Conservation (phyloP, 2,888 invertebrate genomes). For the Andricus curvator region DNA sequence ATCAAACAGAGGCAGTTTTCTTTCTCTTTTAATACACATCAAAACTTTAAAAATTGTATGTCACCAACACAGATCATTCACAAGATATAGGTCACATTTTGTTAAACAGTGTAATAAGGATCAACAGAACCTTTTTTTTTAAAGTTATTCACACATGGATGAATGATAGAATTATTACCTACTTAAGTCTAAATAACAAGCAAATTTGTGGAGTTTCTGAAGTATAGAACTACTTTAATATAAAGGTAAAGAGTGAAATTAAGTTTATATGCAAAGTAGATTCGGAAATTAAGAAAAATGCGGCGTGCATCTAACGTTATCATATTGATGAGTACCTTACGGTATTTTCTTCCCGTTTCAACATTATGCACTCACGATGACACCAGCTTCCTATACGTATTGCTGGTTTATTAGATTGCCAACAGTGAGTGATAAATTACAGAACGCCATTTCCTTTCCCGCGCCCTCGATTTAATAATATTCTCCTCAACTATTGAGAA, state of each 20-base stretch:
- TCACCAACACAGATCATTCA: too few relatives aligned
- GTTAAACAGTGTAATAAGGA: too few relatives aligned
- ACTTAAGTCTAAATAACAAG: neutral
- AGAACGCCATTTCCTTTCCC: constrained; percentile 19
- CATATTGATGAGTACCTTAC: constrained; percentile 40
- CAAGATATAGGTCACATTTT: too few relatives aligned
- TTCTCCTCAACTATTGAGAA: constrained; percentile 4
- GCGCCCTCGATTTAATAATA: constrained; percentile 28
- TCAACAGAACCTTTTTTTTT: neutral
- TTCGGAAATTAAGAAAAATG: constrained; percentile 31
- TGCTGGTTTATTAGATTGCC: constrained; percentile 38
- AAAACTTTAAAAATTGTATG: too few relatives aligned
- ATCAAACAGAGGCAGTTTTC: too few relatives aligned
- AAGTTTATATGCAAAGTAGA: constrained; percentile 31
- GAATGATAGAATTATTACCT: neutral
- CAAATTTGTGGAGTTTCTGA: neutral
- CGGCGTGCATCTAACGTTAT: constrained; percentile 28
- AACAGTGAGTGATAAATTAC: constrained; percentile 40
- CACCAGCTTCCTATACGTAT: constrained; percentile 39
- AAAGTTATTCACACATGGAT: neutral
- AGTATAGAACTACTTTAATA: neutral
- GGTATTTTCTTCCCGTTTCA: constrained; percentile 39
- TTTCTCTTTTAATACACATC: too few relatives aligned
- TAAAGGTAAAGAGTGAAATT: neutral
- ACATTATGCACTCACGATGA: constrained; percentile 36